Conservation (phyloP, 1,140 invertebrate genomes). For the Cyphomyrmex costatus region DNA sequence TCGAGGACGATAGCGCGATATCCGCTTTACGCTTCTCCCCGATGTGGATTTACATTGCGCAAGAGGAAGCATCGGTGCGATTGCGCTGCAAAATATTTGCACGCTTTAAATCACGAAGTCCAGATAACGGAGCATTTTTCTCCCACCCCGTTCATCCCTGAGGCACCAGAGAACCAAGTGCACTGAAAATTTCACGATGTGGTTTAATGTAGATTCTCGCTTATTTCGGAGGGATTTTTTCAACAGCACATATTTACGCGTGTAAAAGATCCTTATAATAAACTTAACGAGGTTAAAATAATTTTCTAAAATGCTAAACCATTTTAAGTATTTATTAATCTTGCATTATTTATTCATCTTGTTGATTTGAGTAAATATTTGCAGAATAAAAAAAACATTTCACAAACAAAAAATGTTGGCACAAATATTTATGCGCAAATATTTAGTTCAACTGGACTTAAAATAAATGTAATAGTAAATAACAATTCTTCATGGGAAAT, state of each 20-base stretch:
- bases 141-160: neutral
- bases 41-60: slow-evolving; percentile 39
- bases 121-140: slow-evolving; percentile 41
- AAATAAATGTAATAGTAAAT: neutral
- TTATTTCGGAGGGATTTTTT: slow-evolving; percentile 9
- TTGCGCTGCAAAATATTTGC: slow-evolving; percentile 47
- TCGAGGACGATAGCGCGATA: slow-evolving; percentile 26
- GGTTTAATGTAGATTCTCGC: neutral
- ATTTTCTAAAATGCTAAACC: neutral
- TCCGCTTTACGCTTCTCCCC: slow-evolving; percentile 12
- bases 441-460: neutral
- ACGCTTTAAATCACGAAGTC: slow-evolving; percentile 54
- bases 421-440: neutral
- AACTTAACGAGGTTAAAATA: neutral
- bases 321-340: neutral
- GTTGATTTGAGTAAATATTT: neutral
- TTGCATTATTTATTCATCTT: neutral
- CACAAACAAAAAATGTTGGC: neutral
- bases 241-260: neutral
- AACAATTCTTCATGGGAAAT: neutral
- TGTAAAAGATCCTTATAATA: neutral
- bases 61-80: slow-evolving; percentile 34
- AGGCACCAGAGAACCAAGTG: slow-evolving; percentile 2
- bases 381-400: neutral
- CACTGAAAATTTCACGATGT: slow-evolving; percentile 26